Base-by-base conservation (phyloP, 2,797 vertebrate genomes). In the Muscicapa comitata region DNA sequence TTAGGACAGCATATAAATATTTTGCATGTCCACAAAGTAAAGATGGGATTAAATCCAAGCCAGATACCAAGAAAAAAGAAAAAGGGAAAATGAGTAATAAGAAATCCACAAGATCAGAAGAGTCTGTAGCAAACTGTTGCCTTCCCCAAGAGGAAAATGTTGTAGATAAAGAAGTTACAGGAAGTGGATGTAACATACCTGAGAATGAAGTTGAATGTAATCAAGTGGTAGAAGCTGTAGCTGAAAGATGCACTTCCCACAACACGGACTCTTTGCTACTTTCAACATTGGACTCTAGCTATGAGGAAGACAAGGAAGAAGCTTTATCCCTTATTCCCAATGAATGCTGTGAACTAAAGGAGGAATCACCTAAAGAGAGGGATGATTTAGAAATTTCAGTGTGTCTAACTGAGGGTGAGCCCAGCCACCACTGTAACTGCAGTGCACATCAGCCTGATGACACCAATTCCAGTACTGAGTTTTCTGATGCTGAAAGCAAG, bases 1-100 rank as follows among this genome's bases (percentile, higher is more conserved):
- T 99, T 97, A 98, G 99, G 73, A 98, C 98, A 29, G 99, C 99
- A 2, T 99, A 99, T 97, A 99, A 98, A 78, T 99, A 99, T 98
- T 99, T 99, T 85, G 99, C 99, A 17, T 98, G 99, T 95, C 99
- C 99, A 82, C 99, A 99, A 97, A 99, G 96, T 93, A 98, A 98
- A 93, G 98, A 97, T 91, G 94, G 96, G 92, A 97, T 95, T 91
- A 95, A 97, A 94, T 96, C 97, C 94, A 98, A 97, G 95, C 68
- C 92, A 86, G 98, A 98, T 85, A 96, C 68, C 73, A 97, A 95
- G 94, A 98, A 97, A 88, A 98, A 98, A 90, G 98, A 98, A 91
- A 98, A 97, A 93, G 97, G 97, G 58, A 98, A 98, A 97, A 89
- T 92, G 11, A 97, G 48, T 97, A 97, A 38, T 95, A 98, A 98